Percentiles rank a stretch among this genome's conserved stretches.
These are phyloP conservation scores for Beaufortia kweichowensis DNA, from an alignment of 2,113 vertebrate species.

Conservation along the genomic window DNA sequence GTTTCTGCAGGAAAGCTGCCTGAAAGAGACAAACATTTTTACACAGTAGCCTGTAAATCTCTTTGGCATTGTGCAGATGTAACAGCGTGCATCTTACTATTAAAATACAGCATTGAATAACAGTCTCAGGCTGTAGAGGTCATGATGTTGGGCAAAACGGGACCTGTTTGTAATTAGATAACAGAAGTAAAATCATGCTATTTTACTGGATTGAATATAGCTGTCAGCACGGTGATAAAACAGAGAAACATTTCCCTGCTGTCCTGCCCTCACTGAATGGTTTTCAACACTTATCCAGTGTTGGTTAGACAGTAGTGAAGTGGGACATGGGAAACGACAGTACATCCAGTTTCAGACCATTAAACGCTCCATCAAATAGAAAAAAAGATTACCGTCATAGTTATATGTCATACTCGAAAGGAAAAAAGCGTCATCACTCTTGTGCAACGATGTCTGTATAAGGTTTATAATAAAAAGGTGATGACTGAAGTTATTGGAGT, in stretches of 20 bases:
- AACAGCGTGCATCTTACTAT: background rate
- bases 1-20: background rate
- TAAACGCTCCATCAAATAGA: conserved; percentile 55
- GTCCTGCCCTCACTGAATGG: conserved; percentile 27
- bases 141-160: background rate
- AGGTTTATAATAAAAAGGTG: background rate
- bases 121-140: background rate
- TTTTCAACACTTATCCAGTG: conserved; percentile 18
- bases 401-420: background rate
- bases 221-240: conserved; percentile 53
- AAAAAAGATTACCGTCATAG: too few species aligned
- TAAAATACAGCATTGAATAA: background rate
- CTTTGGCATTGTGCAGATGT: conserved; percentile 4
- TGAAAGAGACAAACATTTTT: background rate
- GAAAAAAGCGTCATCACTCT: too few species aligned
- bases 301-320: conserved; percentile 4
- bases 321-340: conserved; percentile 7
- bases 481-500: background rate
- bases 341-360: conserved; percentile 38
- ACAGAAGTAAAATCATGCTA: conserved; percentile 27
- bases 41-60: conserved; percentile 15
- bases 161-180: conserved; percentile 27
- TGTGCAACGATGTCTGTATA: background rate
- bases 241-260: conserved; percentile 40
- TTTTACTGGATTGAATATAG: conserved; percentile 44